Evolutionary conservation across 2,113 vertebrate genomes (phyloP).

Genomic region (Misgurnus mizolepis): DNA sequence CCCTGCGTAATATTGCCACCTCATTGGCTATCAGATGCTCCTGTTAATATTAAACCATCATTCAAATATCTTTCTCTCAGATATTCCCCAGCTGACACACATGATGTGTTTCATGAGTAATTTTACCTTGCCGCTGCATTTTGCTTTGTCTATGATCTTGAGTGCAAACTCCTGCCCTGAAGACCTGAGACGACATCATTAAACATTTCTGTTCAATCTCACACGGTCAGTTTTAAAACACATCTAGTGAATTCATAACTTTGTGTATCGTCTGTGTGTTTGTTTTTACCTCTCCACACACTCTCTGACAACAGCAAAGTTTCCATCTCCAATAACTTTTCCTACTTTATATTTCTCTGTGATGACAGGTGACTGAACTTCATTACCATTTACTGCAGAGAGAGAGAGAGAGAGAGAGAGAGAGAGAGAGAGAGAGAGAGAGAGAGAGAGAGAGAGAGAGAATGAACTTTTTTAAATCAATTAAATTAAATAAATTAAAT

Average conservation of each 20-base stretch:
- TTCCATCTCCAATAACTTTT: constrained; percentile 96
- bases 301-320: constrained; percentile 97
- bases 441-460: too few relatives aligned
- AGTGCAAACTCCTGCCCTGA: constrained; percentile 94
- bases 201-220: too few relatives aligned
- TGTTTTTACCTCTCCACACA: constrained; percentile 87
- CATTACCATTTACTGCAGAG: constrained; percentile 86
- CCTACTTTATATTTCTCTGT: constrained; percentile 93
- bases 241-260: background rate
- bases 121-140: constrained; percentile 94
- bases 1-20: constrained; percentile 87
- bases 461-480: too few relatives aligned
- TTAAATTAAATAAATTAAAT: too few relatives aligned
- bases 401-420: background rate
- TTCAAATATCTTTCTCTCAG: background rate
- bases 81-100: too few relatives aligned
- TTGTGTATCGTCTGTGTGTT: background rate
- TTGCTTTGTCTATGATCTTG: constrained; percentile 98
- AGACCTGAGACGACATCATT: constrained; percentile 70
- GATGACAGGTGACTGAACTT: constrained; percentile 82
- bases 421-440: too few relatives aligned
- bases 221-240: background rate
- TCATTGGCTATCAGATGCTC: constrained; percentile 98
- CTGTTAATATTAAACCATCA: constrained; percentile 66
- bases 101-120: too few relatives aligned